Base-by-base conservation (phyloP, 2,797 vertebrate genomes). In the Pangasius djambal region DNA sequence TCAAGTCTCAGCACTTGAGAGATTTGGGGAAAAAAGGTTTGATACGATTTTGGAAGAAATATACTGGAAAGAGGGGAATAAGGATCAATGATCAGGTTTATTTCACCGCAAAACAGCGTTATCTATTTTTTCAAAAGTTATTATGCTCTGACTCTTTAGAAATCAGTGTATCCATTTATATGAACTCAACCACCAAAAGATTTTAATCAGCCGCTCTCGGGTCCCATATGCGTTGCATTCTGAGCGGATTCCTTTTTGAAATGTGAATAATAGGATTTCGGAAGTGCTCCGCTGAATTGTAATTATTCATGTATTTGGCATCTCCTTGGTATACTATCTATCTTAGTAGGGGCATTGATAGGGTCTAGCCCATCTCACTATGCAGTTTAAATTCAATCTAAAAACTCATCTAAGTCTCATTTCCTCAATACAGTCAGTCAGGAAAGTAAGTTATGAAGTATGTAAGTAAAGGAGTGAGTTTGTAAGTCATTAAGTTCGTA, bases 261-360 rank as follows among this genome's bases (percentile, higher is more conserved):
- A 87, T 79, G 72, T 87, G 81, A 88, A 87, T 50, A 88, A 87
- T 85, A 52, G 81, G 50, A 87, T 87, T 87, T 18, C 34, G 44
- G 69, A 50, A 69, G 44, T 67, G 69, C 86, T 79, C 69, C 15
- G 37, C 31, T 74, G 65, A 82, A 79, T 74, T 75, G 34, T 84
- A 85, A 67, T 81, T 81, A 88, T 87, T 88, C 57, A 82, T 69
- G 86, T 89, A 55, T 88, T 85, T 82, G 40, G 74, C 31, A 72
- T 44, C 86, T 89, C 31, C 40, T 63, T 69, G 67, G 83, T 57
- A 88, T 83, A 48, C 37, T 40, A 63, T 72, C 59, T 52, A 25
- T 40, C 57, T 55, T 67, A 50, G 44, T 52, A 87, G 83, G 72
- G 20, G 40, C 40, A 61, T n/a, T 40, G 15, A 83, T 20, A 28